phyloP scores from a whole-genome alignment of 2,113 vertebrate species.

The Elgaria multicarinata region DNA sequence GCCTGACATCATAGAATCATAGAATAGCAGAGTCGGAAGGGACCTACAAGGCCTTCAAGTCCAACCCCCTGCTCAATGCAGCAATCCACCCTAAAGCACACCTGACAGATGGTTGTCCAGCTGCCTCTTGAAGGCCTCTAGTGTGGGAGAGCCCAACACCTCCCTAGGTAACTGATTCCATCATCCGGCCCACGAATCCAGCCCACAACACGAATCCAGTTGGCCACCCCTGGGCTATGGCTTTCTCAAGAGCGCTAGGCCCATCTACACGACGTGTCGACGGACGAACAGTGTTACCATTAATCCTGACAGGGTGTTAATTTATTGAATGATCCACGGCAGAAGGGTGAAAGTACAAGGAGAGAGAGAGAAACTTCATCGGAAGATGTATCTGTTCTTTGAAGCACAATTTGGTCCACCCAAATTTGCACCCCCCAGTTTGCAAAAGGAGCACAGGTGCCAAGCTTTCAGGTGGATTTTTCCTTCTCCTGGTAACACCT shows the following conservation, averaged over 20 bases:
- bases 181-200: no score
- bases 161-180: no score
- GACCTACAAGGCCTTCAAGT: no score
- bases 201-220: no score
- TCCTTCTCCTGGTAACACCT: slow-evolving; percentile 49
- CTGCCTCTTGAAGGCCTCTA: no score
- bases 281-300: neutral
- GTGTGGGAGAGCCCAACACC: no score
- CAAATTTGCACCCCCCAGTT: no score
- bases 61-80: no score
- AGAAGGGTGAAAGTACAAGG: neutral
- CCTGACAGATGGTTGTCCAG: no score
- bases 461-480: slow-evolving; percentile 45
- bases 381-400: slow-evolving; percentile 29
- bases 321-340: slow-evolving; percentile 14
- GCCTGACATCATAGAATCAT: no score
- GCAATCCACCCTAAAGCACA: no score
- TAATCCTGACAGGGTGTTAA: neutral
- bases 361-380: neutral
- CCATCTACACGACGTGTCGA: neutral
- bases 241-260: neutral
- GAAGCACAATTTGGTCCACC: neutral
- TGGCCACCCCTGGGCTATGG: neutral
- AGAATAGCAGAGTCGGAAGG: no score
- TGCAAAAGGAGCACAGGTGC: slow-evolving; percentile 25